Evolutionary conservation across 1,140 invertebrate genomes (phyloP).

Genomic region (Palaemon carinicauda): DNA sequence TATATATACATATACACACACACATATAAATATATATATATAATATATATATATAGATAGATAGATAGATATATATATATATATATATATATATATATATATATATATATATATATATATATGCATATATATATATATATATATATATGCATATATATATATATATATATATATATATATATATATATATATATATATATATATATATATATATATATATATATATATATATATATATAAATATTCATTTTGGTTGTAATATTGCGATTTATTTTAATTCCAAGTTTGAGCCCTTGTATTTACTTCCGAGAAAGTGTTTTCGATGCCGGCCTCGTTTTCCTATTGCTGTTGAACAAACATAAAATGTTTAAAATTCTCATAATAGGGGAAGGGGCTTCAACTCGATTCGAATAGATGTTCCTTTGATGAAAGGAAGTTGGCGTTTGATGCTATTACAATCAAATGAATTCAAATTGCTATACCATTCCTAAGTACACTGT

Average conservation of each 20-base stretch:
- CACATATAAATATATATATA: background rate
- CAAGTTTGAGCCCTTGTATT: too few species aligned
- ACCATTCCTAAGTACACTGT: too few species aligned
- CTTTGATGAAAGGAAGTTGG: too few species aligned
- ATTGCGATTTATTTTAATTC: too few species aligned
- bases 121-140: background rate
- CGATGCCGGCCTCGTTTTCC: too few species aligned
- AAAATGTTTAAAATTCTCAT: too few species aligned
- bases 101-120: constrained; percentile 11
- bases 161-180: background rate
- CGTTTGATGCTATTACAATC: too few species aligned
- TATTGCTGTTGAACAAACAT: too few species aligned
- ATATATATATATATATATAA: background rate
- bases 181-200: background rate
- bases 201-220: background rate
- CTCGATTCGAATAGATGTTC: too few species aligned
- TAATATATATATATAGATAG: background rate
- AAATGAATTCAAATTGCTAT: too few species aligned
- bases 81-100: constrained; percentile 14
- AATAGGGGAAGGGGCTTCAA: too few species aligned
- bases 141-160: background rate
- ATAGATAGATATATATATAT: background rate
- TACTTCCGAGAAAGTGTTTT: too few species aligned
- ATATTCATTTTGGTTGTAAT: background rate
- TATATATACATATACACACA: background rate